Conservation (phyloP, 2,888 invertebrate species). For the Ichneumoninae sp. region DNA sequence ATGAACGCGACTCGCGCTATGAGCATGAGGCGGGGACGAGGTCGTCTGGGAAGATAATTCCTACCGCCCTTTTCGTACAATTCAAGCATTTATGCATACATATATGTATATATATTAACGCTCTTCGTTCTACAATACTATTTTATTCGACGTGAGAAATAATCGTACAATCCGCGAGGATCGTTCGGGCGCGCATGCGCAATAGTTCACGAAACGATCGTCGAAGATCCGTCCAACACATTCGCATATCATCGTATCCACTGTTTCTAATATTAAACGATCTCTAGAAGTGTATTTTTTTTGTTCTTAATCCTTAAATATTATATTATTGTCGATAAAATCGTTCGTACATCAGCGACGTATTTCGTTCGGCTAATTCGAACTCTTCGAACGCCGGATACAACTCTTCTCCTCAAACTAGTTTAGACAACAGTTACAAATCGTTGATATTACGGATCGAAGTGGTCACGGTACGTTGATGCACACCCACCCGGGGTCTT, state of each 20-base stretch:
- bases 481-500: conserved; percentile 45
- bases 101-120: conserved; percentile 28
- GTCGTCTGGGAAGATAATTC: conserved; percentile 24
- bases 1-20: conserved; percentile 62
- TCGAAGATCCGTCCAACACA: conserved; percentile 17
- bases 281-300: conserved; percentile 73
- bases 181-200: background rate
- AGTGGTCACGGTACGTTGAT: conserved; percentile 35
- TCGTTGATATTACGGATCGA: conserved; percentile 43
- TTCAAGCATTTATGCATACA: conserved; percentile 5
- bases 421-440: conserved; percentile 26
- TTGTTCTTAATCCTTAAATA: conserved; percentile 82
- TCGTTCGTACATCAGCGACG: conserved; percentile 77
- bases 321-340: conserved; percentile 84
- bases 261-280: conserved; percentile 25
- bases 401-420: conserved; percentile 1
- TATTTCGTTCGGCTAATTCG: conserved; percentile 64
- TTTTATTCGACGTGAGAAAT: conserved; percentile 59
- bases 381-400: conserved; percentile 63
- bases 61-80: background rate
- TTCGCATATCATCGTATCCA: conserved; percentile 17
- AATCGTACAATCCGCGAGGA: conserved; percentile 59
- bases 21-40: conserved; percentile 28
- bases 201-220: conserved; percentile 10
- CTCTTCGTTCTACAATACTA: conserved; percentile 36